Evolutionary conservation across 2,888 invertebrate genomes (phyloP), one percentile per base, ranked within the genome.

Genomic region (Ctenicera cuprea): DNA sequence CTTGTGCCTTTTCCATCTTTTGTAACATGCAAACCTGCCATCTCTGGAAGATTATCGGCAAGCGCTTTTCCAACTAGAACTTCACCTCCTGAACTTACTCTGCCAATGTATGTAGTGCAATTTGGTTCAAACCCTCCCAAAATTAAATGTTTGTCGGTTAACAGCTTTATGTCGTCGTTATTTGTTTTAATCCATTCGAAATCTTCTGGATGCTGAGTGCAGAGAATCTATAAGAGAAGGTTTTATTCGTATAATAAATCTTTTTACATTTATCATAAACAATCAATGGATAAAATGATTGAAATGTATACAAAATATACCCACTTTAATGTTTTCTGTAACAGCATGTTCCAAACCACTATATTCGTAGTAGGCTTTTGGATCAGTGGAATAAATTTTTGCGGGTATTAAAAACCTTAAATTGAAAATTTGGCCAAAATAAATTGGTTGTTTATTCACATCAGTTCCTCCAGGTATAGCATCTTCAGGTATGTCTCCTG

Each of bases 111-210:
- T 5, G 62, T 61, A 5, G 67, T 72, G 20, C 52, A 52, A 9
- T 52, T 48, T 7, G 73, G 67, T 38, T 73, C 68, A 16, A 16
- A 62, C 0, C 68, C 73, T 16, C 73, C 73, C 3, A 52, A 37
- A 3, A 73, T 26, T 20, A 73, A 18, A 26, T 63, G n/a, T 9
- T 38, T 50, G 52, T 54, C 18, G 0, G 63, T 64, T 12, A 73
- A 18, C 5, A 33, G n/a, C 0, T 41, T 48, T 16, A 73, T 63
- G 3, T 33, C 14, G 2, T 26, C 16, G 37, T 52, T 68, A 33
- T 59, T 33, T 9, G 73, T 64, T 12, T 1, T 14, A 8, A 73
- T 43, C 73, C 73, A 73, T 50, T 68, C 52, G 30, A 73, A 73
- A 45, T 54, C 50, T 22, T 62, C 73, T n/a, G 52, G 68, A 63